Base-by-base conservation (phyloP, 2,888 invertebrate genomes). In the Dorcus parallelipipedus region DNA sequence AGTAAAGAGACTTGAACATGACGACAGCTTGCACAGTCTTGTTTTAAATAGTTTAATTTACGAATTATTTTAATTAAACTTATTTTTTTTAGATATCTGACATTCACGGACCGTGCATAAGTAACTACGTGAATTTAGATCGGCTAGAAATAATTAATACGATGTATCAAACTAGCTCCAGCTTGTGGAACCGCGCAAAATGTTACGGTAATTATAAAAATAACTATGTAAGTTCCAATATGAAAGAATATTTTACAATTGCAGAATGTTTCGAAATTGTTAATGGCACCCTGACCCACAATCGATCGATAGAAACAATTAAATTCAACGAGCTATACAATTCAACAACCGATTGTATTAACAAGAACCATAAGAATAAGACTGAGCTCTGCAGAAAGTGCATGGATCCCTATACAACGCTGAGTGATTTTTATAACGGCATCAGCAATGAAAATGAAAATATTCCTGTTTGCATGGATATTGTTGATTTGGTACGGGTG, bases 401-500 rank as follows among this genome's bases (percentile, higher is more conserved):
- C 69, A 80, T 81, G 78, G 72, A 79, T 38, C 69, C 72, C 4
- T 88, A 88, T 71, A 48, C 80, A 6, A 69, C 75, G 40, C 73
- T 88, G 61, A 84, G 86, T 70, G 73, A 79, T 48, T 85, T 80
- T 69, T 88, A 86, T 70, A 80, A 81, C 67, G 78, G 80, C 38
- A 76, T 87, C 55, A 86, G 78, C 64, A 82, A 83, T 70, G 75
- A 80, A 54, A 82, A 83, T 69, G 85, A 84, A 58, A 81, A 83
- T 54, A 83, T 83, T 61, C 82, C 80, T 60, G 79, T 86, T 58
- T 88, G 88, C 67, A 86, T 88, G 84, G 88, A 88, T 72, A 81
- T 87, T 64, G 84, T 87, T 1, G 87, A 88, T 76, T 78, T 83
- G 64, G 87, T 87, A 77, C 80, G 81, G 81, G 78, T 60, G 50